Conservation (phyloP, 2,797 vertebrate species). For the Molossus molossus region DNA sequence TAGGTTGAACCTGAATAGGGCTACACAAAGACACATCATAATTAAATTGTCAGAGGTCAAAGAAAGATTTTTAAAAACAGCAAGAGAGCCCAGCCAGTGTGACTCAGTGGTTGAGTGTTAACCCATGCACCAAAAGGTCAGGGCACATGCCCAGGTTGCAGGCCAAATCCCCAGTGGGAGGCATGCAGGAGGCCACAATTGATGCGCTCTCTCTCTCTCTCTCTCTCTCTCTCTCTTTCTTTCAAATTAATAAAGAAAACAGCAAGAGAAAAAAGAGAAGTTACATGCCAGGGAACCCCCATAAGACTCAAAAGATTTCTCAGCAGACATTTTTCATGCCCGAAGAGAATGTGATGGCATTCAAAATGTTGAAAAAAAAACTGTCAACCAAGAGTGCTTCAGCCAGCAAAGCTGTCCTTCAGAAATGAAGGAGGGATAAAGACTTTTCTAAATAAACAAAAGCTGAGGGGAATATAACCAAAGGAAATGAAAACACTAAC, state of each 20-base stretch:
- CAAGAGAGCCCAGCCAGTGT: neutral
- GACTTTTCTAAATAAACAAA: neutral
- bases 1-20: neutral
- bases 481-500: too few species aligned
- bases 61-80: neutral
- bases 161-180: too few species aligned
- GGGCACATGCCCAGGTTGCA: too few species aligned
- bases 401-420: neutral
- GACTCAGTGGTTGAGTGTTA: too few species aligned
- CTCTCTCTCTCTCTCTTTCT: too few species aligned
- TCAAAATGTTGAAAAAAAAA: neutral
- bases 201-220: too few species aligned
- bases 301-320: neutral
- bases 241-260: neutral
- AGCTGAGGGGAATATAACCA: neutral
- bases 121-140: too few species aligned
- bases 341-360: neutral
- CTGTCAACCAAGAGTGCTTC: neutral
- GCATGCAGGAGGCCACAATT: too few species aligned
- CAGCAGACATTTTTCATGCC: neutral
- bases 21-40: neutral
- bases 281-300: neutral
- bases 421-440: neutral
- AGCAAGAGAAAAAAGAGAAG: neutral
- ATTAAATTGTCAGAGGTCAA: neutral